Evolutionary conservation across 2,797 vertebrate genomes (phyloP).

Genomic region (Onychomys arenicola): DNA sequence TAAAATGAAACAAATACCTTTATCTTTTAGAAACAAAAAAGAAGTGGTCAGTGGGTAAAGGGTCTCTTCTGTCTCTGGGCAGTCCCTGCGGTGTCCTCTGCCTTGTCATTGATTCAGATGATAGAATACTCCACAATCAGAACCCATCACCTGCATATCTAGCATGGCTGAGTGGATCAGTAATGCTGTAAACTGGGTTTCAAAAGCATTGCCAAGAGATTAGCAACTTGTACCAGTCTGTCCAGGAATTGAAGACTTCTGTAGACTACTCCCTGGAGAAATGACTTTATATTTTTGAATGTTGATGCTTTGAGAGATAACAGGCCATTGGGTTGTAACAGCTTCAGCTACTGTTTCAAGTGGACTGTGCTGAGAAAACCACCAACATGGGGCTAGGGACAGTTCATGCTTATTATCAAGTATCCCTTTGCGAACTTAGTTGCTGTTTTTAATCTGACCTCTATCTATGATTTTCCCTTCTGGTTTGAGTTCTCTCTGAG

Average conservation of each 20-base stretch:
- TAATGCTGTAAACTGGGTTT: conserved; percentile 28
- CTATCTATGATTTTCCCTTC: background rate
- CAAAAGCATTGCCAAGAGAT: conserved; percentile 22
- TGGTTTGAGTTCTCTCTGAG: conserved; percentile 18
- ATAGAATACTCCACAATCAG: background rate
- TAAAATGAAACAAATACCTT: conserved; percentile 28
- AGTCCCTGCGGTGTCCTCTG: background rate
- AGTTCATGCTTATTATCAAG: background rate
- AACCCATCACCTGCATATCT: background rate
- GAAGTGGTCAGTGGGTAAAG: background rate
- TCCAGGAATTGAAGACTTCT: conserved; percentile 27
- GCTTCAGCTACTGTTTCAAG: background rate
- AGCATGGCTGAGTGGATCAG: background rate
- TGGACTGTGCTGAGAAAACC: background rate
- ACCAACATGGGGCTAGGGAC: background rate
- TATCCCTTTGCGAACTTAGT: background rate
- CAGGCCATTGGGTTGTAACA: background rate
- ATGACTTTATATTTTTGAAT: background rate
- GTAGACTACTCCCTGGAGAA: background rate
- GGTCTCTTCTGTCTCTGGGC: background rate
- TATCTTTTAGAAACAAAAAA: conserved; percentile 14
- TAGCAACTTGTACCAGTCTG: conserved; percentile 26
- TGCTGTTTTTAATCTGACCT: background rate
- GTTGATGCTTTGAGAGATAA: conserved; percentile 36
- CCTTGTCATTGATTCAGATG: conserved; percentile 1